Conservation (phyloP, 2,888 invertebrate genomes). For the Philereme vetulata region DNA sequence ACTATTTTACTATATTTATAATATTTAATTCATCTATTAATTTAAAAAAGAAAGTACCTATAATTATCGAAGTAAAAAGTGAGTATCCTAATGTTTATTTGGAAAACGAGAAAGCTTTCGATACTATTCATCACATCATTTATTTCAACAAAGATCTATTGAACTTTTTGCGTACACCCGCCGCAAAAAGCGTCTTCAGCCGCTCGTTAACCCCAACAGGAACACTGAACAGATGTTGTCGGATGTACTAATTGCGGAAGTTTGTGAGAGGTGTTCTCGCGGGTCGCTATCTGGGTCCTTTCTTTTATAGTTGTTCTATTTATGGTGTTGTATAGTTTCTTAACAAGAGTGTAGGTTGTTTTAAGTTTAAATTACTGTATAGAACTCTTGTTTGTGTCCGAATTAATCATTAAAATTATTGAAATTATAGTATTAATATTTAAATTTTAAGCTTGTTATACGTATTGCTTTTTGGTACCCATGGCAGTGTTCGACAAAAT, state of each 20-base stretch:
- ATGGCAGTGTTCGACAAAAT: slow-evolving; percentile 16
- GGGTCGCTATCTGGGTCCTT: slow-evolving; percentile 39
- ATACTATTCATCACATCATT: slow-evolving; percentile 17
- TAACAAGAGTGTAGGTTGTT: background rate
- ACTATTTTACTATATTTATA: too few relatives aligned
- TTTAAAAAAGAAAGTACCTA: too few relatives aligned
- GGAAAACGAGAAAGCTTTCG: slow-evolving; percentile 11
- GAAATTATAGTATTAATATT: too few relatives aligned
- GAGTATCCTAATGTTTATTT: background rate
- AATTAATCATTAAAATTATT: too few relatives aligned
- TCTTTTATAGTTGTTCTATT: slow-evolving; percentile 37
- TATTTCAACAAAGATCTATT: slow-evolving; percentile 10
- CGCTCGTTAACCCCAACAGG: slow-evolving; percentile 71
- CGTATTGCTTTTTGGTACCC: slow-evolving; percentile 7
- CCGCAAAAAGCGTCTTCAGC: slow-evolving; percentile 43
- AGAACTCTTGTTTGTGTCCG: too few relatives aligned
- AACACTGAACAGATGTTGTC: slow-evolving; percentile 59
- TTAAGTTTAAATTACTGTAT: background rate
- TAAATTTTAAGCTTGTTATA: background rate
- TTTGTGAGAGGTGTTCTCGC: slow-evolving; percentile 34
- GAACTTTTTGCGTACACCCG: slow-evolving; percentile 21
- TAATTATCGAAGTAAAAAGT: too few relatives aligned
- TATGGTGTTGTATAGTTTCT: slow-evolving; percentile 9
- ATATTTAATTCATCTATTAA: too few relatives aligned
- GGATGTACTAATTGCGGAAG: slow-evolving; percentile 69